phyloP scores from a whole-genome alignment of 2,888 invertebrate species.

The Tenthredo amoena region DNA sequence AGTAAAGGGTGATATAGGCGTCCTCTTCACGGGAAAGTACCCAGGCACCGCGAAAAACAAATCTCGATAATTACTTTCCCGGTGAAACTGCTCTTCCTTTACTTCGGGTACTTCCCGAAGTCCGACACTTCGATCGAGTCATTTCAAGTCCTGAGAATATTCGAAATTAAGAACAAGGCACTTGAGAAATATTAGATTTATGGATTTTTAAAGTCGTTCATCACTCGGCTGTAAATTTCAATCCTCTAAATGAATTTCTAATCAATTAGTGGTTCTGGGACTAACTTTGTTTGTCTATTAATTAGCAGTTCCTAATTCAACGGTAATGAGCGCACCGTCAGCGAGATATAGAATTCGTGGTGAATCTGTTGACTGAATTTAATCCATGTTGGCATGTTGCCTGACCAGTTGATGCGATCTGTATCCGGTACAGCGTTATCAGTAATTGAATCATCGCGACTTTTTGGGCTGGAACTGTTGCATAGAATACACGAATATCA shows the following conservation, averaged over 20 bases:
- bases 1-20: conserved; percentile 17
- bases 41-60: neutral
- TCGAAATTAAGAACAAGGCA: neutral
- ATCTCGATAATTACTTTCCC: conserved; percentile 44
- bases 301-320: neutral
- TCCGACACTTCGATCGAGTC: neutral
- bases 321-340: neutral
- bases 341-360: neutral
- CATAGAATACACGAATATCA: neutral
- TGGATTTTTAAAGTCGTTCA: neutral
- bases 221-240: neutral
- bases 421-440: neutral
- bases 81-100: neutral
- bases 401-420: neutral
- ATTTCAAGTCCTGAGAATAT: neutral
- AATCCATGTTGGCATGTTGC: neutral
- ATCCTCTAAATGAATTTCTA: neutral
- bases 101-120: neutral
- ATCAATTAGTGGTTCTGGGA: neutral
- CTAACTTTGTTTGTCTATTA: neutral
- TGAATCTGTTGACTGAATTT: neutral
- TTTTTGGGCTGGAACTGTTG: neutral
- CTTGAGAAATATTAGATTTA: neutral
- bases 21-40: neutral
- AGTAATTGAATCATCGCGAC: neutral